Evolutionary conservation across 23 tunicate genomes (phyloP), one percentile per base, ranked within the genome.

Genomic region (Ascidia mentula): DNA sequence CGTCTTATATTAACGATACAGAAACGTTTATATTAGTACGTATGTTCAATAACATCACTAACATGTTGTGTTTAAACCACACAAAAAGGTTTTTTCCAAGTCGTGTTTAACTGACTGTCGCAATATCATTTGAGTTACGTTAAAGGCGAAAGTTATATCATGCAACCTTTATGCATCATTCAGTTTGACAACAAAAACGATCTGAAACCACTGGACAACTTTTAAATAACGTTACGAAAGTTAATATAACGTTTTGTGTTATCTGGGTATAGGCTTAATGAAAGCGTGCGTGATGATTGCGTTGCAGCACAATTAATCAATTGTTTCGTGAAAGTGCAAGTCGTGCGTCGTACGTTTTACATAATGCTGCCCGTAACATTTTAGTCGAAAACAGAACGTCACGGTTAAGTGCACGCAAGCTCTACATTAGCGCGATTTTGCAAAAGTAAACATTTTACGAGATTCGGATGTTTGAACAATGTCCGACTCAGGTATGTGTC

Each of bases 221-320:
- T 53, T 53, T 53, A 53, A 53, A 53, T 28, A 53, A 53, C 65
- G 65, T 53, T 53, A 28, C 24, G 65, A 53, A 53, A 53, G 65
- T 53, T 53, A 28, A 20, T 28, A 53, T 53, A 53, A 53, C 65
- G 65, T 53, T 53, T 53, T 53, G 65, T 53, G 65, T 53, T 53
- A 53, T 26, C 65, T 53, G 65, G 65, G 65, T 53, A 42, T 73
- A n/a, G n/a, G n/a, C n/a, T n/a, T n/a, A n/a, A n/a, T n/a, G n/a
- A n/a, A n/a, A n/a, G n/a, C n/a, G n/a, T n/a, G n/a, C n/a, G n/a
- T n/a, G n/a, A n/a, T n/a, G n/a, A n/a, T n/a, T n/a, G n/a, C n/a
- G n/a, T n/a, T n/a, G n/a, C n/a, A n/a, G n/a, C n/a, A n/a, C n/a
- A n/a, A n/a, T n/a, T n/a, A n/a, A n/a, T n/a, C n/a, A n/a, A n/a